phyloP scores from a whole-genome alignment of 2,888 invertebrate species.

The Lithophane leautieri region DNA sequence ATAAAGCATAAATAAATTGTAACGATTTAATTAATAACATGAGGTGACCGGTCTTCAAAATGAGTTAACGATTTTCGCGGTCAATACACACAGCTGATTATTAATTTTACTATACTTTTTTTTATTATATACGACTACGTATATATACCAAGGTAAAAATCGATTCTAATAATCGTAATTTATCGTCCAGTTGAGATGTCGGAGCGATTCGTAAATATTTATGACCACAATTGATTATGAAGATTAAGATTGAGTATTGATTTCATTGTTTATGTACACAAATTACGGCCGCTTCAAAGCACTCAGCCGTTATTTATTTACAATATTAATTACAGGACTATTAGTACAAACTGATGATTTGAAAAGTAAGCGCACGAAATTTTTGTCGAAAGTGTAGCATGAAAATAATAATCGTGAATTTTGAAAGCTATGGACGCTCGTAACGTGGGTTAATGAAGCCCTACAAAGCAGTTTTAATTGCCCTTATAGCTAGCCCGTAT shows the following conservation, averaged over 20 bases:
- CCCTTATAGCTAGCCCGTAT: constrained; percentile 83
- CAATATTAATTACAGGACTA: constrained; percentile 28
- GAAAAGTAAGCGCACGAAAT: constrained; percentile 24
- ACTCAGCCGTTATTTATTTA: constrained; percentile 25
- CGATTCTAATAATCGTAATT: constrained; percentile 13
- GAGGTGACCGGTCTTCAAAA: constrained; percentile 23
- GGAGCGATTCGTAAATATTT: constrained; percentile 41
- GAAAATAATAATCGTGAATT: constrained; percentile 56
- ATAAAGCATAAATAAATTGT: neutral
- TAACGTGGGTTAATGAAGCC: constrained; percentile 82
- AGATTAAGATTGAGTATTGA: constrained; percentile 18
- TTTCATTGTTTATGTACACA: constrained; percentile 18
- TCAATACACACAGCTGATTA: neutral
- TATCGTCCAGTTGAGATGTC: constrained; percentile 13
- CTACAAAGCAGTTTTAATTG: constrained; percentile 86
- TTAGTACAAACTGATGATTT: constrained; percentile 19
- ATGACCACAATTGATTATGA: constrained; percentile 28
- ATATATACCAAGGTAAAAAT: constrained; percentile 23
- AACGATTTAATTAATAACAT: constrained; percentile 6
- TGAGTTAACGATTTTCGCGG: constrained; percentile 1
- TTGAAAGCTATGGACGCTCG: constrained; percentile 45
- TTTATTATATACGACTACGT: too few relatives aligned
- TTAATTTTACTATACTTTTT: too few relatives aligned
- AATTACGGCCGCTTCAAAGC: constrained; percentile 16
- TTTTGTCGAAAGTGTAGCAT: constrained; percentile 35